Base-by-base conservation (phyloP, 2,888 invertebrate genomes). In the Drosophila paranaensis region DNA sequence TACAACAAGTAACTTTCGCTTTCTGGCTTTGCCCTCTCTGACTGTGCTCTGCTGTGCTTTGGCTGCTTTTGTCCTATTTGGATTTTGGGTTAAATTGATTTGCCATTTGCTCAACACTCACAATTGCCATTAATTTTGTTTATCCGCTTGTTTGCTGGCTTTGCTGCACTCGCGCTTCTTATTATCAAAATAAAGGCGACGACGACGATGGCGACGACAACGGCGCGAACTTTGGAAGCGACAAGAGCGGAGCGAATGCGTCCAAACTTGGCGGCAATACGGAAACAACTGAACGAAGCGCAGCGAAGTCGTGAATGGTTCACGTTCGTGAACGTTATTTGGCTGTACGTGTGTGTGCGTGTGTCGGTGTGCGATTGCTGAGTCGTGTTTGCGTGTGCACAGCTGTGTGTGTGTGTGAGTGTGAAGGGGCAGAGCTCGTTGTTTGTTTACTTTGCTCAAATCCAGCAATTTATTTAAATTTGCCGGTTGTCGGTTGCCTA, bases 251-350 rank as follows among this genome's bases (percentile, higher is more conserved):
- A 57, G 55, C 64, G 53, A 78, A 43, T 63, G 68, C 80, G 88
- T 79, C 88, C 82, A 82, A 82, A 64, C 88, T 82, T 76, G 54
- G 51, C 82, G 60, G 66, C 85, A 82, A 69, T 71, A 67, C 82
- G 76, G 79, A 85, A 82, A 69, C 88, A 76, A 88, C 88, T 87
- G 82, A 74, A 63, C 78, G 81, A 71, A 65, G 65, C 51, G 60
- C 75, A 61, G 54, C 67, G 61, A 73, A 77, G 74, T 80, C 80
- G 81, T 46, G 75, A 65, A 79, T 68, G 50, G 79, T 51, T 76
- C 70, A 79, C 61, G 71, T 62, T 79, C 79, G 76, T 62, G 45
- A 61, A 48, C 61, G 61, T 42, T 54, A 61, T 60, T 60, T 40
- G 45, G 43, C 35, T 25, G 43, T 45, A 3, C 60, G 20, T 65